Evolutionary conservation across 2,113 vertebrate species (phyloP).

Genomic region (Salvelinus alpinus): DNA sequence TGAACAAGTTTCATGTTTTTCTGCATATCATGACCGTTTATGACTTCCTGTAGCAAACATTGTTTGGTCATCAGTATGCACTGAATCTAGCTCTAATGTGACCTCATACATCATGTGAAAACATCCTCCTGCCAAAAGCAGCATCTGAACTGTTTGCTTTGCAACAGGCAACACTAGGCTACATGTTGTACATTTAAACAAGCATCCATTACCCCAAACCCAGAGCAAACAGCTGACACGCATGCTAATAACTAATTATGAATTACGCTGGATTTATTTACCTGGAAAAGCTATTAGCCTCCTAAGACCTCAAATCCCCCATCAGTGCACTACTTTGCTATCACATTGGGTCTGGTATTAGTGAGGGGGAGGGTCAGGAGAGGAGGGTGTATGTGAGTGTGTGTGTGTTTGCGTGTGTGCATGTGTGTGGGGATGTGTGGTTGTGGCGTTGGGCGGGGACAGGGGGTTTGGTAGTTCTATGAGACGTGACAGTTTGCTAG

Average conservation of each 20-base stretch:
- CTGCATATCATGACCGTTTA: too few species aligned
- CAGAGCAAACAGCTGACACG: constrained; percentile 34
- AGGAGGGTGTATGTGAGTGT: neutral
- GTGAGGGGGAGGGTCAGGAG: too few species aligned
- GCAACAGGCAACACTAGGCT: constrained; percentile 5
- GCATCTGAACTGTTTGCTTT: too few species aligned
- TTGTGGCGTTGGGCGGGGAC: too few species aligned
- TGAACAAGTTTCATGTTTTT: too few species aligned
- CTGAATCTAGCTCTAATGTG: too few species aligned
- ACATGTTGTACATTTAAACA: constrained; percentile 22
- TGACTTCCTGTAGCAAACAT: too few species aligned
- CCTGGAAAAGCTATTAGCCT: constrained; percentile 50
- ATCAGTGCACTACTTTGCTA: constrained; percentile 31
- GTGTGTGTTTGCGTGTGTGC: too few species aligned
- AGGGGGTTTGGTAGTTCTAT: constrained; percentile 1
- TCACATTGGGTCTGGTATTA: constrained; percentile 7
- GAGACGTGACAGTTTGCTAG: constrained; percentile 26
- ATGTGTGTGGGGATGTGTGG: too few species aligned
- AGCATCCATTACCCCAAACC: constrained; percentile 15
- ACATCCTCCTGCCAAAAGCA: too few species aligned
- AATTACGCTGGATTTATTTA: constrained; percentile 51
- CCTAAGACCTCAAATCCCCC: constrained; percentile 39
- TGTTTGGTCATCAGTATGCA: too few species aligned
- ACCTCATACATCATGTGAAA: too few species aligned
- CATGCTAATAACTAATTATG: constrained; percentile 49